phyloP scores from a whole-genome alignment of 2,113 vertebrate species.

The Mus pahari region DNA sequence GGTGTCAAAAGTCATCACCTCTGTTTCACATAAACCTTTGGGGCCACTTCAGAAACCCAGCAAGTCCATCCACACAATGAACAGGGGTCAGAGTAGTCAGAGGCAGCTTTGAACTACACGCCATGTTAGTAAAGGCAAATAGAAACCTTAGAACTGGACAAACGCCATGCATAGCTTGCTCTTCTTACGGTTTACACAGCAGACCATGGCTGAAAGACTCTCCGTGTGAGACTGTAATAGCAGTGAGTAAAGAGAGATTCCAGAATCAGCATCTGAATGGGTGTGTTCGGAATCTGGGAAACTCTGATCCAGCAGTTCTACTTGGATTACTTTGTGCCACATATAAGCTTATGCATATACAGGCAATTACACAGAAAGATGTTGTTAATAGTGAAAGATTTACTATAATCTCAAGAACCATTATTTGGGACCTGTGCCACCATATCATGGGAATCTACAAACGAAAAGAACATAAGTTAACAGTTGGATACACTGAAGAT shows the following conservation, averaged over 20 bases:
- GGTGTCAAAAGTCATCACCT: conserved; percentile 70
- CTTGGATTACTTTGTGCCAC: neutral
- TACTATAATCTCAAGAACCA: neutral
- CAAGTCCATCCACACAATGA: conserved; percentile 60
- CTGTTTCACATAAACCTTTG: conserved; percentile 50
- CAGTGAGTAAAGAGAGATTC: conserved; percentile 40
- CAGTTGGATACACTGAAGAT: neutral
- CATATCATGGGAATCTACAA: neutral
- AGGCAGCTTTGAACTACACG: conserved; percentile 38
- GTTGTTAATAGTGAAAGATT: neutral
- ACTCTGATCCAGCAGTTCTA: neutral
- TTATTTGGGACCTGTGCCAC: neutral
- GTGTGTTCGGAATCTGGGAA: neutral
- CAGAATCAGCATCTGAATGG: conserved; percentile 7
- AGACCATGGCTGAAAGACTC: conserved; percentile 47
- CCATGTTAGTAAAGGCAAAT: conserved; percentile 64
- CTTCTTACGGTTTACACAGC: conserved; percentile 53
- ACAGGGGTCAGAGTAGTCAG: conserved; percentile 19
- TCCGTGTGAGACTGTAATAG: conserved; percentile 12
- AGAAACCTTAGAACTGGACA: conserved; percentile 65
- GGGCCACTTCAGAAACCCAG: conserved; percentile 49
- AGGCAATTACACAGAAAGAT: neutral
- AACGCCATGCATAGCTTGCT: conserved; percentile 30
- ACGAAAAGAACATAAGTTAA: conserved; percentile 25
- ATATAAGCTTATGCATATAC: neutral